A percentile compares a stretch with the other conserved stretches of the same genome.
Evolutionary conservation across 2,888 invertebrate genomes (phyloP).

Genomic region (Schizotus pectinicornis): DNA sequence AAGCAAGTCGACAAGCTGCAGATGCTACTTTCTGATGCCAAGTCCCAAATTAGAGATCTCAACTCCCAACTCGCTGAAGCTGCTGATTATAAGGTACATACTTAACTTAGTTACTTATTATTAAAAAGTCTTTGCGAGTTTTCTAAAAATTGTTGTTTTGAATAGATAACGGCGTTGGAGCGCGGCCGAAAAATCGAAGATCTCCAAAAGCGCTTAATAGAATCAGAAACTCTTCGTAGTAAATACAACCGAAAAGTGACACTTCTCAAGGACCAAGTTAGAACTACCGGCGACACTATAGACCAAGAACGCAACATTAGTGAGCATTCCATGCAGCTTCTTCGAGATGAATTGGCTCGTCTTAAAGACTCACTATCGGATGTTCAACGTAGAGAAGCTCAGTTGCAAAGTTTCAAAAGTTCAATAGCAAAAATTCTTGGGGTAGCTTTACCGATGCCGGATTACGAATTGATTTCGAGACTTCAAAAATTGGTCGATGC

Average conservation of each 20-base stretch:
- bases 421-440: conserved; percentile 65
- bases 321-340: conserved; percentile 72
- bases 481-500: conserved; percentile 85
- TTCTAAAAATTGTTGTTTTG: conserved; percentile 13
- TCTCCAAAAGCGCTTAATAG: conserved; percentile 78
- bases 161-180: conserved; percentile 81
- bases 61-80: conserved; percentile 86
- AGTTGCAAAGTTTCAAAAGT: conserved; percentile 75
- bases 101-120: neutral
- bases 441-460: conserved; percentile 62
- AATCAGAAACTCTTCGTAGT: conserved; percentile 78
- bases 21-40: conserved; percentile 80
- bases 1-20: conserved; percentile 85
- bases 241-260: conserved; percentile 76
- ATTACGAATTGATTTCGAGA: conserved; percentile 67
- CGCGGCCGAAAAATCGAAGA: conserved; percentile 85
- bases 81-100: conserved; percentile 79
- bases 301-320: conserved; percentile 73
- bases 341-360: conserved; percentile 78
- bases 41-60: conserved; percentile 80
- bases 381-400: conserved; percentile 76
- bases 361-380: conserved; percentile 78
- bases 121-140: neutral
- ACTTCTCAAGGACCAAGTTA: conserved; percentile 75
- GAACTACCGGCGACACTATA: conserved; percentile 69